Conservation (phyloP, 1,140 invertebrate genomes). For the Bombus waltoni region DNA sequence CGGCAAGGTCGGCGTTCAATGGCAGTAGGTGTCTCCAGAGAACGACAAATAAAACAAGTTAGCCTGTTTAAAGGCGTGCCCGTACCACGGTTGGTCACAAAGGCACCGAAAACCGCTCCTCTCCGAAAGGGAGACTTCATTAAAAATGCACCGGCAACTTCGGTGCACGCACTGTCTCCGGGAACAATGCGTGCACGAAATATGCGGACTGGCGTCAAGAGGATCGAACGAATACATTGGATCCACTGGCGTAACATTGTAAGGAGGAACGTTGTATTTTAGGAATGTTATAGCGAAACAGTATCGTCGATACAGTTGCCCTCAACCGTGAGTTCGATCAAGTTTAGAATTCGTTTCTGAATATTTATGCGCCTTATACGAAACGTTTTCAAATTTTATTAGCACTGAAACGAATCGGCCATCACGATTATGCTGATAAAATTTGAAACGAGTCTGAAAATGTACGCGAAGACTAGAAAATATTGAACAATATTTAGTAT, state of each 20-base stretch:
- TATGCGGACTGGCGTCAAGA: slow-evolving; percentile 49
- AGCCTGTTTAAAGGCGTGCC: slow-evolving; percentile 17
- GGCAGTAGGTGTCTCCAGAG: slow-evolving; percentile 23
- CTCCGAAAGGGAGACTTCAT: slow-evolving; percentile 45
- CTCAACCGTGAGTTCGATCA: too few species aligned
- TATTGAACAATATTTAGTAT: not conserved
- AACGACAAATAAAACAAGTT: slow-evolving; percentile 23
- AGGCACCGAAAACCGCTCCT: slow-evolving; percentile 32
- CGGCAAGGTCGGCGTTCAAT: slow-evolving; percentile 24
- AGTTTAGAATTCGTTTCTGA: too few species aligned
- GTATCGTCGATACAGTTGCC: not conserved
- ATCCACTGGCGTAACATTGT: not conserved
- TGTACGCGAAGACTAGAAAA: not conserved
- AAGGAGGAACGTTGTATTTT: too few species aligned
- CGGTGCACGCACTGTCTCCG: slow-evolving; percentile 27
- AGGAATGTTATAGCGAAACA: not conserved
- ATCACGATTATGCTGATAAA: not conserved
- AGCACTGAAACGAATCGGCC: too few species aligned
- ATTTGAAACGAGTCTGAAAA: not conserved
- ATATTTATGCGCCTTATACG: not conserved
- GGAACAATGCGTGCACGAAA: slow-evolving; percentile 65
- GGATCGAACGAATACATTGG: slow-evolving; percentile 1
- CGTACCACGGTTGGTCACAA: slow-evolving; percentile 6
- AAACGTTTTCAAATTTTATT: not conserved
- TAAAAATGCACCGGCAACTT: slow-evolving; percentile 63